Evolutionary conservation across 2,797 vertebrate genomes (phyloP).

Genomic region (Melanitta fusca): DNA sequence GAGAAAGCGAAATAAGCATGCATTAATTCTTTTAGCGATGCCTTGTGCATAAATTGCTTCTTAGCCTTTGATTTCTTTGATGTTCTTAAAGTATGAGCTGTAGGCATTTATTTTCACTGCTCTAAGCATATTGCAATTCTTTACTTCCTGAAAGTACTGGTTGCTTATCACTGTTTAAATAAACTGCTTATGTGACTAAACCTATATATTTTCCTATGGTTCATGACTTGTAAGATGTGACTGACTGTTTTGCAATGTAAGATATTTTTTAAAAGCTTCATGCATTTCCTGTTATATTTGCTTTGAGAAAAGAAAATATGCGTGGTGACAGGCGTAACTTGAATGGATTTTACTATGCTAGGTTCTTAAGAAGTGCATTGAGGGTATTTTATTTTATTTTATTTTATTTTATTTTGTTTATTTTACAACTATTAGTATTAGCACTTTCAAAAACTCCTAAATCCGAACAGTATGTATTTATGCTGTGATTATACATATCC

Average conservation of each 20-base stretch:
- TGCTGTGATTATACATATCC: too few relatives aligned
- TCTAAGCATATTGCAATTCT: not conserved
- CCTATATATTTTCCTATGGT: not conserved
- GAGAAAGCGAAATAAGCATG: not conserved
- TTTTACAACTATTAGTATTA: not conserved
- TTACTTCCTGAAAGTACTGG: not conserved
- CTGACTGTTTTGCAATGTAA: not conserved
- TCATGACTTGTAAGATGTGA: not conserved
- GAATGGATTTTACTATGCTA: not conserved
- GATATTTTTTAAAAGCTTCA: not conserved
- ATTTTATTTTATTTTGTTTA: not conserved
- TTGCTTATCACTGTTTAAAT: not conserved
- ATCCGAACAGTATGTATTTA: not conserved
- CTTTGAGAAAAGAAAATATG: not conserved
- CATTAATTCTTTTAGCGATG: not conserved
- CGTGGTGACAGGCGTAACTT: not conserved
- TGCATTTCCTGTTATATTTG: not conserved
- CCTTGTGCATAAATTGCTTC: not conserved
- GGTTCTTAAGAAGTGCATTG: not conserved
- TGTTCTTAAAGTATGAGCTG: not conserved
- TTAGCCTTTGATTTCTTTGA: not conserved
- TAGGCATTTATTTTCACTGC: not conserved
- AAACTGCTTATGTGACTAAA: not conserved
- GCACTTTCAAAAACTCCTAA: not conserved
- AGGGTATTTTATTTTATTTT: not conserved